These are phyloP conservation scores for Xestobium rufovillosum DNA, from an alignment of 2,888 invertebrate genomes.

Conservation along the genomic window DNA sequence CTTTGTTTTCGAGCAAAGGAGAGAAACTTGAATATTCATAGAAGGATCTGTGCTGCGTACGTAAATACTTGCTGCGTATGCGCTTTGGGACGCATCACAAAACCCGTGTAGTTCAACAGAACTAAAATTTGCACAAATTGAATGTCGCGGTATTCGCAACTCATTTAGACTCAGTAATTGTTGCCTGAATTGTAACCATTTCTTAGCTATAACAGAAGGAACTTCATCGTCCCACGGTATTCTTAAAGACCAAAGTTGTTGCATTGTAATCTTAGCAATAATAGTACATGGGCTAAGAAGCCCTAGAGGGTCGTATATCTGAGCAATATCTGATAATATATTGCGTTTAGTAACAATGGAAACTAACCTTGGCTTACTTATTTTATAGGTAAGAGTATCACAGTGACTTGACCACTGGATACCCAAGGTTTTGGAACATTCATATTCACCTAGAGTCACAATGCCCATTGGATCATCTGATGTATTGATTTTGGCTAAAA, in stretches of 20 bases:
- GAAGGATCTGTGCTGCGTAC: conserved; percentile 2
- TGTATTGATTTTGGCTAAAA: not conserved
- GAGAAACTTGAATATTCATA: not conserved
- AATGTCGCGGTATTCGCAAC: conserved; percentile 6
- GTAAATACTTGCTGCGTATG: conserved; percentile 12
- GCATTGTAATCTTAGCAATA: conserved; percentile 13
- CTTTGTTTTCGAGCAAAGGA: conserved; percentile 10
- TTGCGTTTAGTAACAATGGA: not conserved
- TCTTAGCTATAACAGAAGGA: conserved; percentile 4
- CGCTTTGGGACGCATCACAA: conserved; percentile 7
- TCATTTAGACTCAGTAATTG: conserved; percentile 5
- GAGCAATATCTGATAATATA: conserved; percentile 6
- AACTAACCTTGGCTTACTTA: no score
- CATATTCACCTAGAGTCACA: not conserved
- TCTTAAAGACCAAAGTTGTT: conserved; percentile 14
- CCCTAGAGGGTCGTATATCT: conserved; percentile 9
- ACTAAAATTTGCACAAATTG: not conserved
- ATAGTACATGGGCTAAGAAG: conserved; percentile 12
- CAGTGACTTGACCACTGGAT: no score
- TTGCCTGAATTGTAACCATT: conserved; percentile 6
- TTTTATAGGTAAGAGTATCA: no score
- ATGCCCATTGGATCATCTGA: not conserved
- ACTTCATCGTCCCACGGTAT: conserved; percentile 15
- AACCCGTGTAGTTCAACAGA: conserved; percentile 9
- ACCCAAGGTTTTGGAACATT: not conserved